Evolutionary conservation across 2,888 invertebrate genomes (phyloP).

Genomic region (Linnaemya vulpina): DNA sequence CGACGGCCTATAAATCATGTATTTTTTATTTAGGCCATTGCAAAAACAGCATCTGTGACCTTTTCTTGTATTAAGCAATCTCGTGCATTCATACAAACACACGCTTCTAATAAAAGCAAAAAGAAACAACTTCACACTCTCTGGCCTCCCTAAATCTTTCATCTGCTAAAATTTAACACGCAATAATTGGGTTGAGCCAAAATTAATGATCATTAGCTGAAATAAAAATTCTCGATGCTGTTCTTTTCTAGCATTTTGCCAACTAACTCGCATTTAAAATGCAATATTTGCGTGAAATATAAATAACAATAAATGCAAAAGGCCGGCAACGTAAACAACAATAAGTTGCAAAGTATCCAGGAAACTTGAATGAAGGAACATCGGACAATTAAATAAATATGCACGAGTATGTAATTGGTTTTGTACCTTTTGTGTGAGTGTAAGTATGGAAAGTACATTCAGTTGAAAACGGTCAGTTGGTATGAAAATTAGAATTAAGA

Average conservation of each 20-base stretch:
- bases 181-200: background rate
- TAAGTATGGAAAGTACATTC: slow-evolving; percentile 7
- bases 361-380: slow-evolving; percentile 9
- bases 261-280: background rate
- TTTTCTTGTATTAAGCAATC: slow-evolving; percentile 3
- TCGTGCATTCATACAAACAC: background rate
- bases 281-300: slow-evolving; percentile 33
- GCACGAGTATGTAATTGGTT: background rate
- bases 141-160: slow-evolving; percentile 24
- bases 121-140: slow-evolving; percentile 16
- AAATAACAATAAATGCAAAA: slow-evolving; percentile 21
- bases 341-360: slow-evolving; percentile 28
- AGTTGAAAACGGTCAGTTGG: slow-evolving; percentile 28
- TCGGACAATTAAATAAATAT: slow-evolving; percentile 40
- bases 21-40: slow-evolving; percentile 26
- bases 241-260: background rate
- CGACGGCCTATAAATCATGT: slow-evolving; percentile 21
- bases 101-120: background rate
- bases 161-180: slow-evolving; percentile 10
- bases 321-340: slow-evolving; percentile 37
- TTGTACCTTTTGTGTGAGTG: background rate
- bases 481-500: slow-evolving; percentile 17
- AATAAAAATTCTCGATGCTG: background rate
- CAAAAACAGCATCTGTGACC: slow-evolving; percentile 22
- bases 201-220: slow-evolving; percentile 7